Conservation (phyloP, 2,888 invertebrate species). For the Scaptomyza parva region DNA sequence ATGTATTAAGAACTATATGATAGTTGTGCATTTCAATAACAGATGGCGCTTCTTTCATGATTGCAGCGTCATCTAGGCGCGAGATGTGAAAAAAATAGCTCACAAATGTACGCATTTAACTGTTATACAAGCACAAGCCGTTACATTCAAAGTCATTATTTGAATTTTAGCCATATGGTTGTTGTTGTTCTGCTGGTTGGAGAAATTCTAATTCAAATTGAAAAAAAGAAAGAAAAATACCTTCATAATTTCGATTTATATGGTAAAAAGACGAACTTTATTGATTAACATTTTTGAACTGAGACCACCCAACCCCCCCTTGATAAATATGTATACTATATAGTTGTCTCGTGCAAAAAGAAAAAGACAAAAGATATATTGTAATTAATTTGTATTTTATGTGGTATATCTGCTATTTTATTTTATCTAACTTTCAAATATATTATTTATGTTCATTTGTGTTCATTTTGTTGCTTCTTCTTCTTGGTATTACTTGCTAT, state of each 20-base stretch:
- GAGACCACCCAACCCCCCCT: no score
- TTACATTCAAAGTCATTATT: conserved; percentile 14
- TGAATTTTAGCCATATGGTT: conserved; percentile 7
- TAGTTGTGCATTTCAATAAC: neutral
- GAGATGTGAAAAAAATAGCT: neutral
- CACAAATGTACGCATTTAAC: neutral
- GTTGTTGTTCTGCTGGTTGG: no score
- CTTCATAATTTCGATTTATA: no score
- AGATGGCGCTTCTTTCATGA: neutral
- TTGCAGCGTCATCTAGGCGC: conserved; percentile 6
- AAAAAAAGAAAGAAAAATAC: no score
- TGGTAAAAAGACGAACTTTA: no score
- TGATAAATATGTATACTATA: no score
- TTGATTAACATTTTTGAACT: no score
- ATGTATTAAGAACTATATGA: no score
- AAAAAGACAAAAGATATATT: conserved; percentile 4
- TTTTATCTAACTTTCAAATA: conserved; percentile 52
- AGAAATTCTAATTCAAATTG: no score
- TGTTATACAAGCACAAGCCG: conserved; percentile 26
- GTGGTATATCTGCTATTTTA: conserved; percentile 37
- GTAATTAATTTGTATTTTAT: conserved; percentile 29
- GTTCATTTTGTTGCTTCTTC: conserved; percentile 21
- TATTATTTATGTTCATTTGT: conserved; percentile 32
- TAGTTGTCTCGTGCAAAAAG: neutral
- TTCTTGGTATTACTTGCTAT: conserved; percentile 14